Evolutionary conservation across 30 jellyfish, hydroid and myxozoan species (phyloP), one percentile per base, ranked within the genome.

Genomic region (Catostylus mosaicus): DNA sequence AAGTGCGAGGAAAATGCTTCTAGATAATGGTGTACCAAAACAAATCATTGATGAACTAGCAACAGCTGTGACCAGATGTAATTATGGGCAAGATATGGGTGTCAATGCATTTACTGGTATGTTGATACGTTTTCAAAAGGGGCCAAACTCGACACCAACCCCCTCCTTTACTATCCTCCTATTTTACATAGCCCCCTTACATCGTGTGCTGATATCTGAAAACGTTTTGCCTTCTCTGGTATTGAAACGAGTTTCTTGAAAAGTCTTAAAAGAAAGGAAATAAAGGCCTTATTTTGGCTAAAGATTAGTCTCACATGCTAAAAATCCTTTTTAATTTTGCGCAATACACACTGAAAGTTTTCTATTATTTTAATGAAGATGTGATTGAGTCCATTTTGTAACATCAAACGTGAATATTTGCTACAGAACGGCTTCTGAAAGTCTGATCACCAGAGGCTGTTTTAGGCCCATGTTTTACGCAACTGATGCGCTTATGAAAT

Each of bases 101-200:
- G 79, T 92, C 29, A 92, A 77, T 75, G 98, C 90, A 33, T 87
- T 92, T 59, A 83, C 97, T 0, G 97, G 98, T 92, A 78, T 16
- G 63, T 48, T 6, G 1, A 2, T 16, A 16, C 63, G 14, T n/a
- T n/a, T n/a, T n/a, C n/a, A n/a, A n/a, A n/a, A n/a, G n/a, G n/a
- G n/a, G n/a, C n/a, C n/a, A n/a, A n/a, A n/a, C n/a, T n/a, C n/a
- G n/a, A n/a, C n/a, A n/a, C n/a, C n/a, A n/a, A n/a, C n/a, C n/a
- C n/a, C n/a, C n/a, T n/a, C n/a, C n/a, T n/a, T n/a, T n/a, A n/a
- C n/a, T n/a, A n/a, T 48, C 11, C 4, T 48, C 1, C 1, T 6
- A 48, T 48, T 3, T 16, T 48, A 4, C 11, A 9, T 48, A 40
- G 54, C 54, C 14, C 54, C 14, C 11, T 5, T 40, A 14, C 14